Base-by-base conservation (phyloP, 1,140 invertebrate species). In the Pseudomyrmex gracilis region DNA sequence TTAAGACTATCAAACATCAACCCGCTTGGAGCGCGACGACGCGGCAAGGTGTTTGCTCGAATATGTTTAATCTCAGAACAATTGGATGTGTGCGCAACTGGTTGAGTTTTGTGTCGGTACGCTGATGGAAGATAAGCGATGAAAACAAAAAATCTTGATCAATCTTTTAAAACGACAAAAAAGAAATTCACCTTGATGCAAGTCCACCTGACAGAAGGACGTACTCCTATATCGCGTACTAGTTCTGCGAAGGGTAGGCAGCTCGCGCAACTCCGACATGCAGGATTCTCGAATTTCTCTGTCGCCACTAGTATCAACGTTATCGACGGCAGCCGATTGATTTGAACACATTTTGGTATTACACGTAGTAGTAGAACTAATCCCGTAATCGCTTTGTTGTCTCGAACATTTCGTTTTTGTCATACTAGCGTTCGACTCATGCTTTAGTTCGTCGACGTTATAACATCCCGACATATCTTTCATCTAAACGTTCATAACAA, bases 121-220 rank as follows among this genome's bases (percentile, higher is more conserved):
- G 34, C 34, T 34, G 34, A 5, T 34, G 0, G 34, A 34, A 34
- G 34, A 34, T 34, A 34, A 34, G 34, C 34, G 34, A 34, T 34
- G 34, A 34, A 34, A 34, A 34, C n/a, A 5, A 34, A 34, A 34
- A 34, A 34, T 34, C 34, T 34, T 5, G 4, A 34, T 5, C 34
- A 0, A 34, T 34, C 34, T 34, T 34, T 34, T 34, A 34, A 34
- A 34, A 34, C 7, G 34, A 34, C 34, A 34, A 34, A 34, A 34
- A 34, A 34, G 34, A 67, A 53, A 67, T 84, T 90, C 85, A 94
- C 93, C 93, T 88, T 93, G 92, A 87, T 89, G 87, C 87, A 96
- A 97, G 90, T 98, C 97, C 57, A 97, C 97, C 93, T 98, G 97
- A 0, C 97, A 97, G 89, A 98, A 98, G 10, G 97, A 98, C 5